A percentile compares a stretch with the other conserved stretches of the same genome.
phyloP scores from a whole-genome alignment of 2,797 vertebrate species.

The Macroramphosus scolopax region DNA sequence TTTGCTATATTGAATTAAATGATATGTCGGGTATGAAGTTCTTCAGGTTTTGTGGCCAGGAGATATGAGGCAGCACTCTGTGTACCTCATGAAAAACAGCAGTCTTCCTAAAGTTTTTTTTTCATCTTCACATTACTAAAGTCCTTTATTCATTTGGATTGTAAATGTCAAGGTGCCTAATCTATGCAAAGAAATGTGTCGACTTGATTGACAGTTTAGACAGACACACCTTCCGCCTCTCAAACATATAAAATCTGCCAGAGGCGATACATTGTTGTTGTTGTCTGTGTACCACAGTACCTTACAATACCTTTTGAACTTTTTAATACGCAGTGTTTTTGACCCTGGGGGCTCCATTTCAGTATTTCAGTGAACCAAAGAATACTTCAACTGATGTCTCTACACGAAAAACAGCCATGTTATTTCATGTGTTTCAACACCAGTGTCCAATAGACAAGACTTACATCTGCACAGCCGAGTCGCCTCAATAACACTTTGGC shows the following conservation, averaged over 20 bases:
- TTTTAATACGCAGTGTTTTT: slow-evolving; percentile 58
- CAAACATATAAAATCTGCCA: no score
- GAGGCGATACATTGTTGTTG: neutral
- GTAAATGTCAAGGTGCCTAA: slow-evolving; percentile 12
- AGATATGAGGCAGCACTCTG: slow-evolving; percentile 2
- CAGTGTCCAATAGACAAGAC: slow-evolving; percentile 31
- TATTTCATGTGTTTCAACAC: slow-evolving; percentile 44
- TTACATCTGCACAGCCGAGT: no score
- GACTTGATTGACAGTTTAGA: slow-evolving; percentile 8
- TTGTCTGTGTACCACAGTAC: no score
- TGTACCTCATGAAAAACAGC: slow-evolving; percentile 1
- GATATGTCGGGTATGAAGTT: slow-evolving; percentile 2
- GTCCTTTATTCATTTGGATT: slow-evolving; percentile 11
- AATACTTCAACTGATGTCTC: slow-evolving; percentile 28
- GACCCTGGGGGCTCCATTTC: slow-evolving; percentile 32
- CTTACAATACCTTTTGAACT: no score
- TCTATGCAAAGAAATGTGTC: slow-evolving; percentile 39
- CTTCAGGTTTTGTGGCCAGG: neutral
- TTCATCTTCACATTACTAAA: no score
- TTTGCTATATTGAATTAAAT: slow-evolving; percentile 12
- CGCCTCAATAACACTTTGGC: no score
- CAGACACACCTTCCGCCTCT: no score
- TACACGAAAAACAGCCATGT: slow-evolving; percentile 23
- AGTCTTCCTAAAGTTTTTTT: no score
- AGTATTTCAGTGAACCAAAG: slow-evolving; percentile 69